Base-by-base conservation (phyloP, 2,888 invertebrate genomes). In the Apotomis turbidana region DNA sequence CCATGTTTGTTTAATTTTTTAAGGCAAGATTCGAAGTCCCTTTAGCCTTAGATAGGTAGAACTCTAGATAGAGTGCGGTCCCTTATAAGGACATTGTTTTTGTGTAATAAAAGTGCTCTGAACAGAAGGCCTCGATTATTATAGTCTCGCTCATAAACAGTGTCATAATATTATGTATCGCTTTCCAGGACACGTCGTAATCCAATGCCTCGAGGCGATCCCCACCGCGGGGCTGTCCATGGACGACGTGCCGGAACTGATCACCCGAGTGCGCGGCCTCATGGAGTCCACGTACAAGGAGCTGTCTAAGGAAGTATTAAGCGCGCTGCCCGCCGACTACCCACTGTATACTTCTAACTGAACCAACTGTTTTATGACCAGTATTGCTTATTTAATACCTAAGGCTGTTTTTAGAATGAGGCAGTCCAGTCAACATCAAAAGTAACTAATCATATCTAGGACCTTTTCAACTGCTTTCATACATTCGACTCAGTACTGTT, bases 151-250 rank as follows among this genome's bases (percentile, higher is more conserved):
- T 44, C 44, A n/a, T 49, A 46, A 27, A 4, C 9, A 51, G 8
- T 27, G 2, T 4, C 6, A 55, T 36, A 58, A 38, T 41, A 51
- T 13, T 49, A 58, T 60, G n/a, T 15, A 41, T 69, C 27, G 59
- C 54, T 69, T 89, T 90, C 12, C 87, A 94, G 95, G 95, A 70
- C 94, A 93, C 77, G 93, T 93, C 49, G 86, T 94, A 15, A 91
- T 94, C 74, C 94, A 94, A 75, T 93, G 94, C 68, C 82, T 95
- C 74, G 94, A 94, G 38, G 93, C 94, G 10, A 87, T 95, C 44
- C 87, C 94, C 0, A 95, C 95, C 0, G 83, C 82, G 41, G 94
- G 94, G 0, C 80, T 94, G 52, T 91, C 89, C 0, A 87, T 90
- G 83, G 89, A 92, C 0, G 94, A 94, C 76, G 90, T 94, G 1